Percentiles rank a stretch among this genome's conserved stretches.
Evolutionary conservation across 1,140 invertebrate species (phyloP).

Genomic region (Drosophila mauritiana): DNA sequence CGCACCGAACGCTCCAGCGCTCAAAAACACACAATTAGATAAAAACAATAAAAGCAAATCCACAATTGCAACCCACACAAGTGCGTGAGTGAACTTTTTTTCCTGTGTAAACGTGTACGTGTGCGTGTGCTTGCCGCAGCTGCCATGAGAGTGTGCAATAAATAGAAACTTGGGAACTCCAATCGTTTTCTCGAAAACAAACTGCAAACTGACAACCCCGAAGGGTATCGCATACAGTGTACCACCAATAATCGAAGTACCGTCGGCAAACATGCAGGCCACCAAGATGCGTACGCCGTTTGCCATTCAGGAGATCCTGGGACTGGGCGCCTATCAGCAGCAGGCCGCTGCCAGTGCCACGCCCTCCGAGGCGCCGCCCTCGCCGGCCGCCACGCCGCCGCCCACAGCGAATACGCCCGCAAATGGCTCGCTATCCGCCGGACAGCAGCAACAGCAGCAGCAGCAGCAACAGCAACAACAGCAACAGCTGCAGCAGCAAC

Average conservation of each 20-base stretch:
- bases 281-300: conserved; percentile 90
- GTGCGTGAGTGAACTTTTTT: conserved; percentile 13
- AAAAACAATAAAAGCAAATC: background rate
- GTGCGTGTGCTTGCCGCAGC: conserved; percentile 3
- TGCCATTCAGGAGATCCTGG: conserved; percentile 95
- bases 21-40: conserved; percentile 5
- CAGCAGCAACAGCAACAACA: conserved; percentile 31
- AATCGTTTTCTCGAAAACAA: background rate
- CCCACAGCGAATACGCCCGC: conserved; percentile 62
- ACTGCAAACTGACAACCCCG: background rate
- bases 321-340: conserved; percentile 86
- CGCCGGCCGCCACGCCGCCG: conserved; percentile 67
- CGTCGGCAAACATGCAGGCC: conserved; percentile 81
- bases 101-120: conserved; percentile 2
- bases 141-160: conserved; percentile 21
- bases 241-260: conserved; percentile 10
- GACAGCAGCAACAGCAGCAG: conserved; percentile 39
- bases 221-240: too few relatives aligned
- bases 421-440: conserved; percentile 44
- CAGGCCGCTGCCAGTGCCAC: conserved; percentile 62
- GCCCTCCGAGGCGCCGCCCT: conserved; percentile 64
- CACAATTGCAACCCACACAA: conserved; percentile 1
- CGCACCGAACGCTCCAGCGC: conserved; percentile 51
- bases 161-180: conserved; percentile 21
- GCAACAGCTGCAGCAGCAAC: conserved; percentile 35